Percentiles rank a stretch among this genome's conserved stretches.
Conservation (phyloP, 2,797 vertebrate species). For the Leontocebus nigricollis region DNA sequence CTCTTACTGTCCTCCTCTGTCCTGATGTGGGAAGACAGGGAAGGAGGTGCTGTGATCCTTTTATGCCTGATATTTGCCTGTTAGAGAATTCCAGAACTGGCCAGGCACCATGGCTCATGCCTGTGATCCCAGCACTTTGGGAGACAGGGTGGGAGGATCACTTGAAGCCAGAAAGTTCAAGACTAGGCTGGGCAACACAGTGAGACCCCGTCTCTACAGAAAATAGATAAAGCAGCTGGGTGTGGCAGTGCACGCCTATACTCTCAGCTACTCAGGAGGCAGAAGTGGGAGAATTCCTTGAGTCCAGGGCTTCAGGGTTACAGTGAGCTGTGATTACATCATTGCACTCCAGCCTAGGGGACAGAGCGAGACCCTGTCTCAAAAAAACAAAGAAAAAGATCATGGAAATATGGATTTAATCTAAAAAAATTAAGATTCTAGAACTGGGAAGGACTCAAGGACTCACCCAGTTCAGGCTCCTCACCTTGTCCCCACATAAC, state of each 20-base stretch:
- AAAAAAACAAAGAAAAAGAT: neutral
- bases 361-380: neutral
- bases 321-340: neutral
- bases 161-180: neutral
- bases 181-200: neutral
- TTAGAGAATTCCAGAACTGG: neutral
- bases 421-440: neutral
- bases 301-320: neutral
- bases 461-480: rapidly evolving
- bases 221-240: neutral
- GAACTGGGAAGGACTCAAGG: neutral
- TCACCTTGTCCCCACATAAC: neutral
- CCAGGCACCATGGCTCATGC: neutral
- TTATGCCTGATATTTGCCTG: neutral
- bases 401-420: neutral
- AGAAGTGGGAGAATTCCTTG: neutral
- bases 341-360: neutral
- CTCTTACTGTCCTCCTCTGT: neutral
- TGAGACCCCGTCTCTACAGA: neutral
- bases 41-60: neutral
- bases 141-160: neutral
- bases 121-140: neutral
- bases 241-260: neutral
- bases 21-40: neutral
- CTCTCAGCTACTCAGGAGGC: neutral